These are phyloP conservation scores for Gnathonemus echidnorhynchus DNA, from an alignment of 2,113 vertebrate genomes.

Conservation along the genomic window DNA sequence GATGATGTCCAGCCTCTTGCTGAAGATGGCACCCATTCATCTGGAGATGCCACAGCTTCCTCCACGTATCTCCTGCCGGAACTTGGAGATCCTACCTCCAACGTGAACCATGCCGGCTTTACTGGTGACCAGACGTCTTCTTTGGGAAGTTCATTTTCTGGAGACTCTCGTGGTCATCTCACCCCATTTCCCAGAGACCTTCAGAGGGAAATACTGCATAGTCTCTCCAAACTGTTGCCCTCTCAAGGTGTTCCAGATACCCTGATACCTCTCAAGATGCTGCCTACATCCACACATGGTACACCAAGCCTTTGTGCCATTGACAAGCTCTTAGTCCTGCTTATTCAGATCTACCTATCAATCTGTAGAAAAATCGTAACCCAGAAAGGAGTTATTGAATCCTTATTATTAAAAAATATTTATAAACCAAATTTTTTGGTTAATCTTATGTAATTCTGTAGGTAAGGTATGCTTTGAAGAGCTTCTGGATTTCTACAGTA, in stretches of 20 bases:
- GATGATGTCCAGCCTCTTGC: not conserved
- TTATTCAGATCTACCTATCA: not conserved
- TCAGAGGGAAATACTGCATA: constrained; percentile 48
- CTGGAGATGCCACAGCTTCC: not conserved
- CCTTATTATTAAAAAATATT: not conserved
- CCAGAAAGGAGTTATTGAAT: not conserved
- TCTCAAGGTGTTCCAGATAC: constrained; percentile 74
- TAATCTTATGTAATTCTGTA: constrained; percentile 42
- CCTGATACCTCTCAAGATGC: constrained; percentile 61
- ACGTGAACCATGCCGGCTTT: not conserved
- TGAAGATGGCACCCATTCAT: constrained; percentile 1
- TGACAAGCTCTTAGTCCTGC: not conserved
- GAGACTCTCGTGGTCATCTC: not conserved
- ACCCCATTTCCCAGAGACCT: constrained; percentile 34
- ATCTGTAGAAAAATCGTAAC: not conserved
- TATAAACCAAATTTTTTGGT: constrained; percentile 20
- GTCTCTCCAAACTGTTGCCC: constrained; percentile 65
- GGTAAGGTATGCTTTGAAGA: constrained; percentile 78
- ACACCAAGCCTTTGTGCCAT: not conserved
- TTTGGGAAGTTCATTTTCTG: not conserved
- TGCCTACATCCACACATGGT: constrained; percentile 82
- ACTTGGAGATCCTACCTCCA: not conserved
- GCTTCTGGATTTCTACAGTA: constrained; percentile 68
- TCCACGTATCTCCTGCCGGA: not conserved
- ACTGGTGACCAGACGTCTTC: not conserved